These are phyloP conservation scores for Caenorhabditis plicata DNA, from an alignment of 2,888 invertebrate species.

Conservation along the genomic window DNA sequence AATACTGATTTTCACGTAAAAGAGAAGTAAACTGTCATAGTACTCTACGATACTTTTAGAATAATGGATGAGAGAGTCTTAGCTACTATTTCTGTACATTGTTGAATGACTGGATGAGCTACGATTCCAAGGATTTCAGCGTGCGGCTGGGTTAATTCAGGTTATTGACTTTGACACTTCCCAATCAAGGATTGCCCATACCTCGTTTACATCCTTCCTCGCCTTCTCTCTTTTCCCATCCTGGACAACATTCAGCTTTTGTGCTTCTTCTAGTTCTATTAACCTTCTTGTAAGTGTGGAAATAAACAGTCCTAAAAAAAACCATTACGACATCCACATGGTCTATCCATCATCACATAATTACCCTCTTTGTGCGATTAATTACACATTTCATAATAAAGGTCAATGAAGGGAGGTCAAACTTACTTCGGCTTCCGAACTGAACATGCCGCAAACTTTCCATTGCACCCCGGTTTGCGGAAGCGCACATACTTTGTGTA, in stretches of 20 bases:
- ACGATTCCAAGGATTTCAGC: no score
- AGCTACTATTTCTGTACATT: no score
- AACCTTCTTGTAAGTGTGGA: constrained; percentile 68
- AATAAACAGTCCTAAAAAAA: constrained; percentile 69
- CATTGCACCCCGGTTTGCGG: constrained; percentile 69
- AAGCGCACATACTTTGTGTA: constrained; percentile 69
- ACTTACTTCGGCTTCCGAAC: constrained; percentile 68
- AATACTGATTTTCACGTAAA: no score
- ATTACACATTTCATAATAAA: background rate
- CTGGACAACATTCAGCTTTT: constrained; percentile 68
- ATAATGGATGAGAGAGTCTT: no score
- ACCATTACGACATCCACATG: background rate
- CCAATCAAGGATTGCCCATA: no score
- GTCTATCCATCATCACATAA: background rate
- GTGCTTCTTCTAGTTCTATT: constrained; percentile 67
- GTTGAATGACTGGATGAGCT: no score
- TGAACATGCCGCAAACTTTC: constrained; percentile 67
- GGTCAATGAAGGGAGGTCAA: background rate
- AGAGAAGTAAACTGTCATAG: no score
- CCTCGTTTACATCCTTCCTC: constrained; percentile 67
- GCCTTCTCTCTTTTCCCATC: constrained; percentile 67
- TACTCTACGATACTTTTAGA: no score
- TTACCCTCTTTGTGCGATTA: background rate
- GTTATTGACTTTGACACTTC: no score
- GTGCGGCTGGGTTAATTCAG: no score